A percentile compares a stretch with the other conserved stretches of the same genome.
Conservation (phyloP, 2,888 invertebrate species). For the Metopia argyrocephala region DNA sequence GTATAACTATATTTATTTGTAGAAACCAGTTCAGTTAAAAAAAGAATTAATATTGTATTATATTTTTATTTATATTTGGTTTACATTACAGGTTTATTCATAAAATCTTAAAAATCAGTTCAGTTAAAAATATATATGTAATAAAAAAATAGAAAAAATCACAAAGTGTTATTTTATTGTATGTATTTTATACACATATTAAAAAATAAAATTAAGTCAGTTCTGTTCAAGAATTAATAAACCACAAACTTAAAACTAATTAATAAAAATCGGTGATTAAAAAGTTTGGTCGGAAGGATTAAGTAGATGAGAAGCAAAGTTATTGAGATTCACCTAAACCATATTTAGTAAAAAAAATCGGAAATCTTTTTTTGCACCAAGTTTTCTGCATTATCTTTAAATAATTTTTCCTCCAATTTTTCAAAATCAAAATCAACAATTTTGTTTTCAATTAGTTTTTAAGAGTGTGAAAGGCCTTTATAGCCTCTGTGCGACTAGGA, state of each 20-base stretch:
- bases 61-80: too few relatives aligned
- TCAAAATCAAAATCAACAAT: conserved; percentile 1
- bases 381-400: neutral
- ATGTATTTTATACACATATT: neutral
- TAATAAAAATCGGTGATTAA: neutral
- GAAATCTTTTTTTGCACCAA: neutral
- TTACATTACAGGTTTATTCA: too few relatives aligned
- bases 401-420: conserved; percentile 5
- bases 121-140: neutral
- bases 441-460: neutral
- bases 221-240: neutral
- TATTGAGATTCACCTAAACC: neutral
- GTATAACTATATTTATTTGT: neutral
- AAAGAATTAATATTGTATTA: too few relatives aligned
- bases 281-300: neutral
- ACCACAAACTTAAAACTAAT: neutral
- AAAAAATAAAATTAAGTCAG: neutral
- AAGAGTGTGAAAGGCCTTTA: neutral
- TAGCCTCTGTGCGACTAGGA: conserved; percentile 5
- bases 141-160: neutral
- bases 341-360: neutral
- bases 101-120: too few relatives aligned
- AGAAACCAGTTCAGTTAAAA: neutral
- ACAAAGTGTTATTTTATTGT: neutral
- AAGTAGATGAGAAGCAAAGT: neutral